These are phyloP conservation scores for Seriola rivoliana DNA, from an alignment of 2,113 vertebrate species.

Conservation along the genomic window DNA sequence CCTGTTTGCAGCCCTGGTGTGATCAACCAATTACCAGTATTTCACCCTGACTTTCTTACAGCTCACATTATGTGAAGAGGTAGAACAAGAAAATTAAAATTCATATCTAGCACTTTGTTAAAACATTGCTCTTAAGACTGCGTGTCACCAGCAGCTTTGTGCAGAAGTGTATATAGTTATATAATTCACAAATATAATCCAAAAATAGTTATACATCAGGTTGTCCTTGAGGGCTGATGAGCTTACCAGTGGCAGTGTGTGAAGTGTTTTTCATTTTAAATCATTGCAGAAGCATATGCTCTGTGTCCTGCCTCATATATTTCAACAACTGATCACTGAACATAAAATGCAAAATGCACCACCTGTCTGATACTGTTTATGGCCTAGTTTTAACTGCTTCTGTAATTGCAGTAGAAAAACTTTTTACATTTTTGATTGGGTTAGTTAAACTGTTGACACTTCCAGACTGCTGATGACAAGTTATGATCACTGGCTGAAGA, in stretches of 20 bases:
- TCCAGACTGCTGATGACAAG: background rate
- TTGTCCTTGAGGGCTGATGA: slow-evolving; percentile 14
- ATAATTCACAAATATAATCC: background rate
- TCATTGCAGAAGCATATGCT: slow-evolving; percentile 25
- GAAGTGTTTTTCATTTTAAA: slow-evolving; percentile 2
- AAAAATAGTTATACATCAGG: background rate
- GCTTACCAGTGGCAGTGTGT: background rate
- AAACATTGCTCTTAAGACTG: background rate
- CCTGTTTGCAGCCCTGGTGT: background rate
- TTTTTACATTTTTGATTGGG: background rate
- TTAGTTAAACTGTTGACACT: background rate
- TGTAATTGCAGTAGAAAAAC: background rate
- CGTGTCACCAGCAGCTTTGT: background rate
- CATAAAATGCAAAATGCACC: slow-evolving; percentile 2
- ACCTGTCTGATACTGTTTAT: background rate
- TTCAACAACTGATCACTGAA: background rate
- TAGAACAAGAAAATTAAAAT: background rate
- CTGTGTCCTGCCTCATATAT: slow-evolving; percentile 2
- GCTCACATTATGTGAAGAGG: background rate
- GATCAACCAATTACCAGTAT: background rate
- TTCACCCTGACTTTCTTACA: background rate
- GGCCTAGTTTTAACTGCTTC: background rate
- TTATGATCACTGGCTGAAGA: background rate
- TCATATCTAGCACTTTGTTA: background rate
- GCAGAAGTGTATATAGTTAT: background rate